Base-by-base conservation (phyloP, 2,888 invertebrate species). In the Homarus gammarus region DNA sequence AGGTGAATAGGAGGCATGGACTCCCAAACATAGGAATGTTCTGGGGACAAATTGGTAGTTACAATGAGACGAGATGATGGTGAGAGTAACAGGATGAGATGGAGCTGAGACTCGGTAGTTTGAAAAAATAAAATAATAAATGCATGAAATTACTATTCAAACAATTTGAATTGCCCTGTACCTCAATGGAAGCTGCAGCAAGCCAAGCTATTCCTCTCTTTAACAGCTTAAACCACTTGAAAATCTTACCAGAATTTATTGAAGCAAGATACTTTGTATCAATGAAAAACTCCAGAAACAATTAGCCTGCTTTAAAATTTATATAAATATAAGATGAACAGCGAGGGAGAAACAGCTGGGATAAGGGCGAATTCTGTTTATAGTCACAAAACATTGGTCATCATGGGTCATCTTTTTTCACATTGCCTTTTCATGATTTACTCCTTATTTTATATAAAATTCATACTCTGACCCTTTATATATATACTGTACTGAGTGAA, bases 1-100 rank as follows among this genome's bases (percentile, higher is more conserved):
- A n/a, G n/a, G 27, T n/a, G 75, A 75, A 27, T 18, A 44, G 38
- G 44, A 75, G 44, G 8, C 22, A 40, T 36, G 27, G 75, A 75
- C 40, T 75, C 36, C 75, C 40, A 44, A 75, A 75, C 75, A 75
- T 44, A 40, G 75, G 75, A 75, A 75, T 75, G 75, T 75, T 75
- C 75, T 75, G 75, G 75, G 38, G 75, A 38, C 40, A 75, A n/a
- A 44, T 18, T 75, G 38, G 40, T 38, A 44, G 44, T 27, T 27
- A 75, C 27, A 75, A 75, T 75, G 75, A 75, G 38, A 44, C 40
- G 38, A 75, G 38, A 40, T 36, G 33, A 27, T 75, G 40, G 27
- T 75, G 75, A 75, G n/a, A n/a, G 75, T 27, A 27, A 40, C 22
- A 38, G 75, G 40, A 75, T n/a, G n/a, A 36, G 75, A 75, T 75